Conservation (phyloP, 1,140 invertebrate genomes). For the Drosophila sulfurigaster region DNA sequence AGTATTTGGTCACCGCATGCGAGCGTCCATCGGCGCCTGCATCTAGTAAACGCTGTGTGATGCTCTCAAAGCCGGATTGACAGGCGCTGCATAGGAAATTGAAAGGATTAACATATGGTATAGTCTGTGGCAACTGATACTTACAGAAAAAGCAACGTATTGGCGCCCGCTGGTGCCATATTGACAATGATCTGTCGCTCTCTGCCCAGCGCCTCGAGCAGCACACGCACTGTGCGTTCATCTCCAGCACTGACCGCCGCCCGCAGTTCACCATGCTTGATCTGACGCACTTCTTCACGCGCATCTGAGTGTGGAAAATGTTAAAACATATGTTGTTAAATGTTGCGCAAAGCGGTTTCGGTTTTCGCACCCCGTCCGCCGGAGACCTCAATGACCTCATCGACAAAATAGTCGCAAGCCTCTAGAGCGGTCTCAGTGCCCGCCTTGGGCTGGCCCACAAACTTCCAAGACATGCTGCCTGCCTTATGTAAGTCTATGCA, state of each 20-base stretch:
- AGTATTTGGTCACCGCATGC: constrained; percentile 95
- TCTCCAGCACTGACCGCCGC: constrained; percentile 91
- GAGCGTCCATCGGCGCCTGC: constrained; percentile 93
- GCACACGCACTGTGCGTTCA: constrained; percentile 87
- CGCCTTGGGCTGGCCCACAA: constrained; percentile 77
- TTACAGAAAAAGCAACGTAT: constrained; percentile 94
- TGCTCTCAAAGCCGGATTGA: constrained; percentile 92
- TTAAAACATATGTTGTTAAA: constrained; percentile 35
- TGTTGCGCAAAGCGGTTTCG: not conserved
- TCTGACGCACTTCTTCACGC: constrained; percentile 89
- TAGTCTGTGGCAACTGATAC: constrained; percentile 57
- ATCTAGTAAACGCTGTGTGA: constrained; percentile 92
- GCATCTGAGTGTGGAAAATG: constrained; percentile 86
- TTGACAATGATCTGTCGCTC: constrained; percentile 92
- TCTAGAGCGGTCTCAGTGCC: constrained; percentile 88
- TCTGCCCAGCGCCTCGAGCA: constrained; percentile 88
- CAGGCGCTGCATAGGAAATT: constrained; percentile 87
- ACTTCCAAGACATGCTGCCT: constrained; percentile 75
- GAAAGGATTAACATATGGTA: not conserved
- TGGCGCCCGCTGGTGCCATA: constrained; percentile 93
- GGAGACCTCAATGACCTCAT: constrained; percentile 86
- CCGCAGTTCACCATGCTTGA: constrained; percentile 90
- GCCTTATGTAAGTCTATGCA: constrained; percentile 49
- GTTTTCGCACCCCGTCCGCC: constrained; percentile 47
- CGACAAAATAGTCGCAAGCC: constrained; percentile 89